phyloP scores from a whole-genome alignment of 2,888 invertebrate genomes.

The Rhopalosiphum nymphaeae region DNA sequence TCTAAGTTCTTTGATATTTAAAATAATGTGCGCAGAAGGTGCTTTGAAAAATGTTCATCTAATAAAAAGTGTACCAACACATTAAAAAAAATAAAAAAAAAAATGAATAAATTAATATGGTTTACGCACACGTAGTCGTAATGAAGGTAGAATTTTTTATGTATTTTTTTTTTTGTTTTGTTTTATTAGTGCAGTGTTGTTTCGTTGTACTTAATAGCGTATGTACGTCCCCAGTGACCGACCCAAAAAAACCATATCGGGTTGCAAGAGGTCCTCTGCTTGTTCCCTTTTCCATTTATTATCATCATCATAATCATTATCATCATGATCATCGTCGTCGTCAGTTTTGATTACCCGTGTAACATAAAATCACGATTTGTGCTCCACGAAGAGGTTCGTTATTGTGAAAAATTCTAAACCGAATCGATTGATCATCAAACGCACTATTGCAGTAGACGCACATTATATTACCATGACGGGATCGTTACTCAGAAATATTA shows the following conservation, averaged over 20 bases:
- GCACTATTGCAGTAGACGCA: background rate
- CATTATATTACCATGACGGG: background rate
- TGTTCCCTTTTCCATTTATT: background rate
- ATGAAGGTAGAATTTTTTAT: background rate
- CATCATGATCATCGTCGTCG: background rate
- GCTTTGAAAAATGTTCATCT: background rate
- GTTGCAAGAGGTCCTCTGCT: background rate
- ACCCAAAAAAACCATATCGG: conserved; percentile 8
- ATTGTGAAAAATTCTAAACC: background rate
- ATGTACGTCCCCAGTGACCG: background rate
- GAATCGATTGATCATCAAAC: background rate
- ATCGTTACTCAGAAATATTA: background rate
- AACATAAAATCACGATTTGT: background rate
- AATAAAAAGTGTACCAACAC: background rate
- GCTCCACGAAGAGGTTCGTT: background rate
- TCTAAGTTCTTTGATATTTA: background rate
- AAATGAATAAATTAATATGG: background rate
- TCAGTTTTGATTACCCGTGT: background rate
- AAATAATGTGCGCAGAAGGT: background rate
- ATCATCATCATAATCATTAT: background rate
- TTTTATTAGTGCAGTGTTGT: conserved; percentile 8
- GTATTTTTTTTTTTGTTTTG: conserved; percentile 20
- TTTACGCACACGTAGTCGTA: background rate
- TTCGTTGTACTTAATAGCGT: background rate
- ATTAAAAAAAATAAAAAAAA: conserved; percentile 1